Base-by-base conservation (phyloP, 2,113 vertebrate species). In the Odontophorus gujanensis region DNA sequence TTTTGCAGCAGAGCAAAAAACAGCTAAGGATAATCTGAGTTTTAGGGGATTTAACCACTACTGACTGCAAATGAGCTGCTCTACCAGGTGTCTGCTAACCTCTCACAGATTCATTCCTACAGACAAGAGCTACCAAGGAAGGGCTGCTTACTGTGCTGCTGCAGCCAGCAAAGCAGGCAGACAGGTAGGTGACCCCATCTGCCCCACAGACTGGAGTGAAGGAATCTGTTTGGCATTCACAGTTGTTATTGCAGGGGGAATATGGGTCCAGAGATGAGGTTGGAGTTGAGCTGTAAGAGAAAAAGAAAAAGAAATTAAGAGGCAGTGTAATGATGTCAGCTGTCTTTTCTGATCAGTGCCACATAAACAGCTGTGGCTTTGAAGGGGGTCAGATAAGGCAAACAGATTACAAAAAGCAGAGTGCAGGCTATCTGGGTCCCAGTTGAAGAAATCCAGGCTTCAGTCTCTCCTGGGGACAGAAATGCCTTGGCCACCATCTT, bases 101-200 rank as follows among this genome's bases (percentile, higher is more conserved):
- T 6, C 69, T 55, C 73, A 87, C 47, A 75, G 50, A 88, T 40
- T 5, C 0, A 0, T 15, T 89, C 59, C 87, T 59, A 45, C 6
- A 69, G n/a, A 32, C 0, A 0, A 45, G 45, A 65, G 45, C 58
- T 53, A 14, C 36, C 2, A 0, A 67, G 8, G 18, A 69, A 57
- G 68, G 9, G 19, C 12, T 57, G 66, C 34, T 94, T 93, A 98
- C 98, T 93, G 96, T 92, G 86, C 95, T 98, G 84, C 95, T 98
- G 98, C 99, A 99, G 97, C 99, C 99, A 42, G 99, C 99, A 9
- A 99, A 99, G 97, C 99, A 99, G 97, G 98, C 98, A 2, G 99
- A 99, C 97, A 99, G 98, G 97, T 99, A 99, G 42, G 99, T 99
- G 96, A 99, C 62, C 7, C 98, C 98, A 0, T 99, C 98, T 67